Base-by-base conservation (phyloP, 1,140 invertebrate genomes). In the Brachionus rotundiformis region DNA sequence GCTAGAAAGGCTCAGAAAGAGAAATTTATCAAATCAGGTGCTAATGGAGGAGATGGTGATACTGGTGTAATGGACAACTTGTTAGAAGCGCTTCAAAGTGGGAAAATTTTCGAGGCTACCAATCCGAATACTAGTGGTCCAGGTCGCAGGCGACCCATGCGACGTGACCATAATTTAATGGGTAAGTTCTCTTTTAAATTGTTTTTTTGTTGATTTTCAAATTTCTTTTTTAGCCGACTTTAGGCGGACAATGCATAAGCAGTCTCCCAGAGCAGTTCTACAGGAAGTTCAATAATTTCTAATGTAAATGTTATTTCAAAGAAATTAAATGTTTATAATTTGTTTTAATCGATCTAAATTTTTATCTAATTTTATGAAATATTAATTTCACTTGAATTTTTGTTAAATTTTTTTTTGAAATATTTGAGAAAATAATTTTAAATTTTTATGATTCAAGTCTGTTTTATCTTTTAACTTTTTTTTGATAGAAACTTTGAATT, bases 61-160 rank as follows among this genome's bases (percentile, higher is more conserved):
- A 94, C 96, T 86, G 95, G 95, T 80, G 95, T 98, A 0, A 97
- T 98, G 95, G 95, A 98, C 87, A 95, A 94, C 89, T 89, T 98
- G 81, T 90, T 98, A 88, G 94, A 96, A 87, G 95, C 95, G 0
- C 85, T 98, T 61, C 94, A 95, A 86, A 96, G 93, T 33, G 96
- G 95, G 11, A 79, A 79, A 39, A 27, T 79, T 10, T 79, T 79
- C 39, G 76, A 79, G 25, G 36, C 68, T 13, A 44, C 36, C 13
- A 73, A 73, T 44, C 36, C 68, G 13, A 44, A 73, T 41, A 29
- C 76, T 7, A 79, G 41, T 13, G 76, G 76, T 7, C 7, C 49
- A 65, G 79, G 61, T 16, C 47, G 47, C 3, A 23, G 76, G 59
- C 33, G 76, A 59, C 76, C 76, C 5, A 63, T 68, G 16, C 27